Base-by-base conservation (phyloP, 2,888 invertebrate genomes). In the Epinotia brunnichana region DNA sequence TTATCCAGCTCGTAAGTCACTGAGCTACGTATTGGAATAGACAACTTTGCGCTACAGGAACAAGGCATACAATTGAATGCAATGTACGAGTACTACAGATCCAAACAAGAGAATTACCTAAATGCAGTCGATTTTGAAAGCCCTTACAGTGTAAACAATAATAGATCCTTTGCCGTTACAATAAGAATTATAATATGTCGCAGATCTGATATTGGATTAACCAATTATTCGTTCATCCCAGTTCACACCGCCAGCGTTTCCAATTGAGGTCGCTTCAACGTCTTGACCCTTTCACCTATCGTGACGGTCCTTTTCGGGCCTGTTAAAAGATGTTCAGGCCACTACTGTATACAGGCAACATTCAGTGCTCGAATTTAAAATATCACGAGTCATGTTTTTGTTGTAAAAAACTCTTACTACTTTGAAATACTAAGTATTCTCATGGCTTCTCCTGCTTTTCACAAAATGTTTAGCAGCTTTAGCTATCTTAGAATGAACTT, bases 151-250 rank as follows among this genome's bases (percentile, higher is more conserved):
- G 5, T 13, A 48, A 24, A n/a, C 17, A 35, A 51, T 35, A 29
- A 51, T 53, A 53, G 51, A 13, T 29, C 17, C 35, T 35, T 7
- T 51, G 13, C 17, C 13, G 17, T 35, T 53, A 15, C 11, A 21
- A 53, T 64, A 35, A 51, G 53, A 35, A 10, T 39, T 9, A 35
- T 2, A 29, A 35, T 4, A 17, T 19, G 7, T 64, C 2, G 17
- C 29, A 39, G 35, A 21, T 11, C 39, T 5, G 15, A 19, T 35
- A 19, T 53, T 13, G 13, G 29, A 35, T 17, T 29, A 17, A 53
- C 59, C 29, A 70, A 70, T 70, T 64, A 70, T 71, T 19, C 24
- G 57, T 59, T 44, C 44, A 67, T 71, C 60, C 54, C 54, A 71
- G 64, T 66, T 70, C 60, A 44, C 66, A 71, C 66, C 13, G 53